Percentiles rank a stretch among this genome's conserved stretches.
These are phyloP conservation scores for Parelbella ahira DNA, from an alignment of 2,888 invertebrate species.

Conservation along the genomic window DNA sequence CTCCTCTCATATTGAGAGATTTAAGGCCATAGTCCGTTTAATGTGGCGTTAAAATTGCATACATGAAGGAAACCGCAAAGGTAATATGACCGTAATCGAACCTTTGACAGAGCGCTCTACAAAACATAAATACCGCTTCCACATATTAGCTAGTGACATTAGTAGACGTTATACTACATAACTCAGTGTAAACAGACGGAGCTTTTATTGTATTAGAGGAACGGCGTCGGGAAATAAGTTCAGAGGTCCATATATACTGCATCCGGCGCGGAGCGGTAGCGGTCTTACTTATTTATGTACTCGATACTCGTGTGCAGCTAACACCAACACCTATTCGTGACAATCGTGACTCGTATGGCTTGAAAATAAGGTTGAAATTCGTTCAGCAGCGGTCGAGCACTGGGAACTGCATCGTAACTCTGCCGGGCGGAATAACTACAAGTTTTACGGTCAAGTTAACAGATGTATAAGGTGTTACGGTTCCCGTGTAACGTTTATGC, in stretches of 20 bases:
- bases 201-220: not conserved
- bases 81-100: no score
- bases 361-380: not conserved
- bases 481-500: conserved; percentile 13
- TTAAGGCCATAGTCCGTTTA: no score
- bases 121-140: no score
- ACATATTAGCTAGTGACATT: no score
- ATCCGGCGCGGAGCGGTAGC: not conserved
- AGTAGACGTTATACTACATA: no score
- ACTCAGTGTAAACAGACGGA: no score
- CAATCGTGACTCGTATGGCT: not conserved
- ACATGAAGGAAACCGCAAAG: no score
- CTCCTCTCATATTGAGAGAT: no score
- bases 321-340: not conserved
- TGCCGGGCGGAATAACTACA: conserved; percentile 2
- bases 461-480: conserved; percentile 17
- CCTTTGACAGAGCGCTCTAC: no score
- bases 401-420: conserved; percentile 6
- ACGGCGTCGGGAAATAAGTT: not conserved
- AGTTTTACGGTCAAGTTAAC: conserved; percentile 18
- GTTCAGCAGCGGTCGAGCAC: not conserved
- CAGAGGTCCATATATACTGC: conserved; percentile 5
- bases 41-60: no score
- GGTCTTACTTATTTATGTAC: conserved; percentile 9
- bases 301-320: conserved; percentile 2